Conservation (phyloP, 1,140 invertebrate species). For the Bicyclus anynana region DNA sequence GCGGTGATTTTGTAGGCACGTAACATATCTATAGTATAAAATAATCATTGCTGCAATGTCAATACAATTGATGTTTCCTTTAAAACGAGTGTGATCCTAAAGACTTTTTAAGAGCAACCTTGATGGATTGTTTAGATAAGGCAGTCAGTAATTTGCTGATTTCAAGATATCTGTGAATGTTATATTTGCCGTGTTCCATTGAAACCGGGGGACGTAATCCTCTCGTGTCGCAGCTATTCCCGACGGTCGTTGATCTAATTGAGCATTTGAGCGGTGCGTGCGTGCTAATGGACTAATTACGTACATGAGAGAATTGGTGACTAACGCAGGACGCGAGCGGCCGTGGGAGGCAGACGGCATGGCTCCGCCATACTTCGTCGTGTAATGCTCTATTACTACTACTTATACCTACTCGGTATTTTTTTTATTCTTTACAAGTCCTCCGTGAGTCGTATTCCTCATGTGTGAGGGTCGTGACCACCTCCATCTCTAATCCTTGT, state of each 20-base stretch:
- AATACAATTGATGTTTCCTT: not conserved
- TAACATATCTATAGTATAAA: no score
- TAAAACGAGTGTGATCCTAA: not conserved
- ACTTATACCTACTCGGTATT: not conserved
- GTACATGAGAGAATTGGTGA: conserved; percentile 70
- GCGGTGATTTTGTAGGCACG: no score
- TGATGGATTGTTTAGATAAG: not conserved
- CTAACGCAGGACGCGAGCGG: conserved; percentile 61
- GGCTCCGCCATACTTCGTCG: conserved; percentile 44
- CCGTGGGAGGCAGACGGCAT: conserved; percentile 72
- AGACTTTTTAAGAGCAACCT: no score
- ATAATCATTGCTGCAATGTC: no score
- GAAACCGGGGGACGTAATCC: conserved; percentile 60
- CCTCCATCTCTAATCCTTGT: no score
- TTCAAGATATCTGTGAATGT: conserved; percentile 37
- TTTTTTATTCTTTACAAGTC: no score
- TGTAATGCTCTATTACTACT: not conserved
- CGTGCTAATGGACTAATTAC: conserved; percentile 73
- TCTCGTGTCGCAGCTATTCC: conserved; percentile 51
- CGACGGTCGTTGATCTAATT: conserved; percentile 74
- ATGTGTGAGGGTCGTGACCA: no score
- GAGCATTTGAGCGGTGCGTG: conserved; percentile 72
- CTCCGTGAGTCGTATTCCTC: no score
- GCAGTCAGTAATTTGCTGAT: not conserved
- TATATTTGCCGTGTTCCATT: conserved; percentile 49